Conservation (phyloP, 2,888 invertebrate species). For the Mesorhabditis sp. region DNA sequence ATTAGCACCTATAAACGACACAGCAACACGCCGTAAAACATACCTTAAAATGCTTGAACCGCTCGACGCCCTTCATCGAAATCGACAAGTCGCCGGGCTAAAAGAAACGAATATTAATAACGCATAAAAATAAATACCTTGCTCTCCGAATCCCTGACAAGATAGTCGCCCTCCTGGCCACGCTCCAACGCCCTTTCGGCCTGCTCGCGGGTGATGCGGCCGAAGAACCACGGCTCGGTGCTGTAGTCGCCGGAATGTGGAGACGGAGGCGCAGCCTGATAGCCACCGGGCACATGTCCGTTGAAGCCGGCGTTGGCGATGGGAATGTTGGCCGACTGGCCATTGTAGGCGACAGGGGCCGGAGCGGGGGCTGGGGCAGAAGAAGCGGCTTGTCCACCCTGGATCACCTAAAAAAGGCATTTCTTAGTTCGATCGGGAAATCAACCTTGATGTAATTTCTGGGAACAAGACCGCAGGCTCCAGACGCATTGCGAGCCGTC, state of each 20-base stretch:
- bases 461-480: conserved; percentile 89
- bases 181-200: conserved; percentile 91
- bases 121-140: conserved; percentile 69
- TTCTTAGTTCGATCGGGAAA: too few relatives aligned
- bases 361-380: background rate
- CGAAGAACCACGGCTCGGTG: conserved; percentile 84
- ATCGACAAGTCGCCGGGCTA: conserved; percentile 98
- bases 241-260: conserved; percentile 10
- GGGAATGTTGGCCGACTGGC: background rate
- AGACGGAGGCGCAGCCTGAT: background rate
- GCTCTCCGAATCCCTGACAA: conserved; percentile 96
- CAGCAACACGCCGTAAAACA: background rate
- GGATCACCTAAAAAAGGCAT: background rate
- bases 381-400: background rate
- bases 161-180: conserved; percentile 95
- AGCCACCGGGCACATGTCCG: background rate
- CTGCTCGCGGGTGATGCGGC: conserved; percentile 87
- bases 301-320: background rate
- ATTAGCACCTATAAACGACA: too few relatives aligned
- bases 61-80: conserved; percentile 90
- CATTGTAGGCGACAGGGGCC: background rate
- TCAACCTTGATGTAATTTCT: conserved; percentile 63
- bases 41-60: conserved; percentile 87
- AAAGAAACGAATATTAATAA: conserved; percentile 31
- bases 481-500: conserved; percentile 86